Base-by-base conservation (phyloP, 2,888 invertebrate species). In the Conus canariensis region DNA sequence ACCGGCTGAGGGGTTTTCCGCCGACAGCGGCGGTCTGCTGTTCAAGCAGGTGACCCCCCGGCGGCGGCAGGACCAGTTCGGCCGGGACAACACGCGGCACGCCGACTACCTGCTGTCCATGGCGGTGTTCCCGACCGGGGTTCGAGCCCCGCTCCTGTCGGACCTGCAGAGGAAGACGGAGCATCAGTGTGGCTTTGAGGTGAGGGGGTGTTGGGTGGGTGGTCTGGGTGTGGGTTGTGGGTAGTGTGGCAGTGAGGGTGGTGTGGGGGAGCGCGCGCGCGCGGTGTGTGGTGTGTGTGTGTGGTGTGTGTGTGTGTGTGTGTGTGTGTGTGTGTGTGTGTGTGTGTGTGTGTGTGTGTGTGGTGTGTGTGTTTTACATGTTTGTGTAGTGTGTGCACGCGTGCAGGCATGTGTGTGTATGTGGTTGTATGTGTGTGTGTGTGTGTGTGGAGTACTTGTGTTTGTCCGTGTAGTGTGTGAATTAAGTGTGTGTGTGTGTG, bases 41-140 rank as follows among this genome's bases (percentile, higher is more conserved):
- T 90, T 90, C 86, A 86, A 89, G 59, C 70, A 88, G 30, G 80
- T 91, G 77, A 87, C 90, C 64, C 91, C 91, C 10, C 58, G 89
- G n/a, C 88, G 88, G 60, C 86, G 88, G 30, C 82, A 80, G 19
- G 91, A 91, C 90, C 85, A 89, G 64, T 91, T 89, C 25, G 91
- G 91, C 0, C 59, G 91, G 2, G 91, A 91, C 85, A 77, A 67
- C 25, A 91, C 91, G 5, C 88, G 89, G n/a, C 86, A 88, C 58
- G 87, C 88, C 3, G 89, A 91, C 56, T 91, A 88, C 80, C n/a
- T 90, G 1, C 90, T 91, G 56, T 91, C 91, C 86, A 85, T 90
- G 58, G 88, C 91, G 16, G 88, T 91, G 0, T 91, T 90, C 60
- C 91, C 91, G 14, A 90, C 90, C 6, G 91, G 90, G n/a, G 91